Evolutionary conservation across 2,113 vertebrate genomes (phyloP).

Genomic region (Lampris incognitus): DNA sequence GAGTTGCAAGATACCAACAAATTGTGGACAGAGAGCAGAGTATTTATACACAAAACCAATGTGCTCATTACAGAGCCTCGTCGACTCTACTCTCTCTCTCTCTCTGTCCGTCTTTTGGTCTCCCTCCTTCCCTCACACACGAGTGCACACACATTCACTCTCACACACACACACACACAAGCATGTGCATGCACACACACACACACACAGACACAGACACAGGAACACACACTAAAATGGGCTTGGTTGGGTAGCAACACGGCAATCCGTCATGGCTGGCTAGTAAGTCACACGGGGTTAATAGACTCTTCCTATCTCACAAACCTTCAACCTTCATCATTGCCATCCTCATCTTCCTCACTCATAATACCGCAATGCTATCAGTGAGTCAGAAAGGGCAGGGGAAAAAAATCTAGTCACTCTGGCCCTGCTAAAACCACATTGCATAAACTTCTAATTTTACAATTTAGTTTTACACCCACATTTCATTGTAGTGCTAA

Average conservation of each 20-base stretch:
- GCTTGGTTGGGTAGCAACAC: slow-evolving; percentile 60
- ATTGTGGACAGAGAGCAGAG: not conserved
- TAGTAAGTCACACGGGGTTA: slow-evolving; percentile 75
- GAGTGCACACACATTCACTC: not conserved
- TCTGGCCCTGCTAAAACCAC: no score
- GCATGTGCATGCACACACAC: not conserved
- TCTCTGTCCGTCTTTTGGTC: no score
- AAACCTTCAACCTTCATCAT: slow-evolving; percentile 49
- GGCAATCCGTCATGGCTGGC: slow-evolving; percentile 73
- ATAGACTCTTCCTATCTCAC: slow-evolving; percentile 70
- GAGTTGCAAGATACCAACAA: slow-evolving; percentile 2
- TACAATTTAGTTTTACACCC: not conserved
- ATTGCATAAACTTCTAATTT: not conserved
- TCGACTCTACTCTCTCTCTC: no score
- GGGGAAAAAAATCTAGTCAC: no score
- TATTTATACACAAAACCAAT: no score
- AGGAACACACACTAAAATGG: slow-evolving; percentile 14
- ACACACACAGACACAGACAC: slow-evolving; percentile 24
- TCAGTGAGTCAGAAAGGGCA: slow-evolving; percentile 32
- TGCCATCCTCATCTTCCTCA: slow-evolving; percentile 40
- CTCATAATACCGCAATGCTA: slow-evolving; percentile 50
- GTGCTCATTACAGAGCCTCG: no score
- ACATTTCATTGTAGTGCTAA: slow-evolving; percentile 31
- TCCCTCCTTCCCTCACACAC: no score
- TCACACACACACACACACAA: slow-evolving; percentile 4